Conservation (phyloP, 2,888 invertebrate genomes). For the Horisme vitalbata region DNA sequence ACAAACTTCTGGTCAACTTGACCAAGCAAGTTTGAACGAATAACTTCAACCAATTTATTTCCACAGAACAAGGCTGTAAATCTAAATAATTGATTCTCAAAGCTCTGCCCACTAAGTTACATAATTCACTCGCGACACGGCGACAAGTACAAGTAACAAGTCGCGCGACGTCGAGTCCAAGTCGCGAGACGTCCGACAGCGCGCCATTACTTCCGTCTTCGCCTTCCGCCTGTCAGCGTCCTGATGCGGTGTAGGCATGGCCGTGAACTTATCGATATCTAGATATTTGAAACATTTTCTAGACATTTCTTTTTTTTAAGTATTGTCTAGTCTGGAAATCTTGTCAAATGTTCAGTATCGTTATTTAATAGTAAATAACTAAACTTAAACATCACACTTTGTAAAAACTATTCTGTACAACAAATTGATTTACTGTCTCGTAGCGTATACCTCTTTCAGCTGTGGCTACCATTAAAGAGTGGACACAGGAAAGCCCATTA, state of each 20-base stretch:
- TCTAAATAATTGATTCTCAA: slow-evolving; percentile 14
- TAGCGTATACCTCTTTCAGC: too few species aligned
- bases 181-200: slow-evolving; percentile 51
- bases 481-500: too few species aligned
- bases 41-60: neutral
- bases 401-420: too few species aligned
- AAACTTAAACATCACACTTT: too few species aligned
- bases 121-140: slow-evolving; percentile 9
- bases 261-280: slow-evolving; percentile 20
- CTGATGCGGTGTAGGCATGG: slow-evolving; percentile 41
- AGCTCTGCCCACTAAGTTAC: slow-evolving; percentile 11
- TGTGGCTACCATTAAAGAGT: too few species aligned
- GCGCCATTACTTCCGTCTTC: slow-evolving; percentile 67
- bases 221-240: slow-evolving; percentile 58
- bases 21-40: neutral
- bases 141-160: slow-evolving; percentile 33
- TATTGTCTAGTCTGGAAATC: too few species aligned
- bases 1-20: slow-evolving; percentile 5
- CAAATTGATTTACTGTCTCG: too few species aligned
- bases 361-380: too few species aligned
- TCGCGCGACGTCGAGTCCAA: slow-evolving; percentile 31
- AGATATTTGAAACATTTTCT: neutral
- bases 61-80: slow-evolving; percentile 1
- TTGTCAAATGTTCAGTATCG: too few species aligned
- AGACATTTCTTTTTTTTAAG: too few species aligned